phyloP scores from a whole-genome alignment of 2,797 vertebrate species.

The Chiroxiphia lanceolata region DNA sequence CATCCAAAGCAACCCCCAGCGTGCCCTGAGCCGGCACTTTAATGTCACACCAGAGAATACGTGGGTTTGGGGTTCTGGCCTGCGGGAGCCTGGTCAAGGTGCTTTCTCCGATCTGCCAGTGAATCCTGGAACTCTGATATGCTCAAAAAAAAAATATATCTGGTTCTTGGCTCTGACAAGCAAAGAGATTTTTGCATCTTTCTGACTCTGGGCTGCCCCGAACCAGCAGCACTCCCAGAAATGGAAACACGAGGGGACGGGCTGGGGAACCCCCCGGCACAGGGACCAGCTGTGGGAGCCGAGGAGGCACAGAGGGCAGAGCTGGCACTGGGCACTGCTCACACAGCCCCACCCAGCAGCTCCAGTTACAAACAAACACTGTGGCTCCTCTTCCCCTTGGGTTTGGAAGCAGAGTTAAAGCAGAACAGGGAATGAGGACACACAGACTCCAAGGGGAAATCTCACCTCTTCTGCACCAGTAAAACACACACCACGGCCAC shows the following conservation, averaged over 20 bases:
- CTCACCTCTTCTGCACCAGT: no score
- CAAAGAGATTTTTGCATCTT: not conserved
- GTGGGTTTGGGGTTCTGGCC: fast-evolving
- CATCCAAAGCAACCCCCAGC: not conserved
- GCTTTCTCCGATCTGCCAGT: not conserved
- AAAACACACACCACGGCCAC: fast-evolving
- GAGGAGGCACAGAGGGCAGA: fast-evolving
- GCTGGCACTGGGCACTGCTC: not conserved
- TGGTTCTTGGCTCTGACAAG: not conserved
- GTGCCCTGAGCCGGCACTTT: not conserved
- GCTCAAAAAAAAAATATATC: not conserved
- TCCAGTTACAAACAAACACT: not conserved
- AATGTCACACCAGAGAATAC: fast-evolving
- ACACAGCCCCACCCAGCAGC: fast-evolving
- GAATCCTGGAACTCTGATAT: not conserved
- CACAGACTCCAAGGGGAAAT: fast-evolving
- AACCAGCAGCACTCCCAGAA: not conserved
- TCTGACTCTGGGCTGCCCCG: not conserved
- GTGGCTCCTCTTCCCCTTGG: no score
- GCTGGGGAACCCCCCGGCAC: not conserved
- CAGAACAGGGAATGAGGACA: fast-evolving
- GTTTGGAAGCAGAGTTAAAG: not conserved
- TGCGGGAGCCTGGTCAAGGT: not conserved
- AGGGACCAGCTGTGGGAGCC: not conserved
- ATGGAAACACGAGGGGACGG: not conserved